Percentiles rank a stretch among this genome's conserved stretches.
These are phyloP conservation scores for Puntigrus tetrazona DNA, from an alignment of 2,113 vertebrate genomes.

Conservation along the genomic window DNA sequence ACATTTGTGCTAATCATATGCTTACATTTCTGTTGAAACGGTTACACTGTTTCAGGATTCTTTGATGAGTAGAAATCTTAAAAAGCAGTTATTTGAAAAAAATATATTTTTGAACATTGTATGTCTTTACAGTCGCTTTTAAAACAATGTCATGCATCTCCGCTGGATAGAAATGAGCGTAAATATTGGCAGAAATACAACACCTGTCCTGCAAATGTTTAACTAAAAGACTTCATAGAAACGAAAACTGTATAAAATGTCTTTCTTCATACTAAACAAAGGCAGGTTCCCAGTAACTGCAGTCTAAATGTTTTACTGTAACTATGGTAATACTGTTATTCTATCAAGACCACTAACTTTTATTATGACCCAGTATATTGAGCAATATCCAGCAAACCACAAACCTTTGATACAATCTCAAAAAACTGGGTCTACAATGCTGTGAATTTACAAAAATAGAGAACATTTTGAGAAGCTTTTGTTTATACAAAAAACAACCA, in stretches of 20 bases:
- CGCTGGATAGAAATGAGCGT: neutral
- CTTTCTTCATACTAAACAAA: neutral
- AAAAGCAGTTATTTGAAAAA: too few species aligned
- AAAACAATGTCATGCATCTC: neutral
- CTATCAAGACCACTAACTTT: constrained; percentile 10
- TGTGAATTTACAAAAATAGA: neutral
- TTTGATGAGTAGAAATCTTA: neutral
- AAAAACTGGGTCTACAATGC: neutral
- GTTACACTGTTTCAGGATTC: too few species aligned
- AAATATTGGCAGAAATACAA: neutral
- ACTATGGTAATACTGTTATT: constrained; percentile 10
- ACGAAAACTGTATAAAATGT: neutral
- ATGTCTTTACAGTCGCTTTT: neutral
- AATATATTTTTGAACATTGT: neutral
- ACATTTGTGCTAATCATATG: neutral
- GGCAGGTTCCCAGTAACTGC: neutral
- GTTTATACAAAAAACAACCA: neutral
- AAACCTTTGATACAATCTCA: neutral
- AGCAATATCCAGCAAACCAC: neutral
- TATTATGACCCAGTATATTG: neutral
- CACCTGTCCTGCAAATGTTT: neutral
- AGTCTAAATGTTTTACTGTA: constrained; percentile 6
- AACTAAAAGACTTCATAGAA: neutral
- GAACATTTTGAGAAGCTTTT: neutral
- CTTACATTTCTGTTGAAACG: neutral